A percentile compares a stretch with the other conserved stretches of the same genome.
These are phyloP conservation scores for Amazona vittata DNA, from an alignment of 2,113 vertebrate species.

Conservation along the genomic window DNA sequence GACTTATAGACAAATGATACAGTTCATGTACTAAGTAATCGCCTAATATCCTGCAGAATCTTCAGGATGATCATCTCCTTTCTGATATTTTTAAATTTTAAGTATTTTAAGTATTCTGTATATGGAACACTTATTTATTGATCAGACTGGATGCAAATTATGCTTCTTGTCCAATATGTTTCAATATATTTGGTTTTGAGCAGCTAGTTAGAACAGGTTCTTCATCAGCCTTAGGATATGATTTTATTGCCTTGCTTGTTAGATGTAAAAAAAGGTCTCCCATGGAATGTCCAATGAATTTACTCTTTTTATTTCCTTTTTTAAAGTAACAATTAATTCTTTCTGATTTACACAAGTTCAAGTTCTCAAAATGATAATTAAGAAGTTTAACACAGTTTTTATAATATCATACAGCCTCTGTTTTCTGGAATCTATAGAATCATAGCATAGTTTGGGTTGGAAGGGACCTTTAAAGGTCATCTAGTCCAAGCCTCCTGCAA, in stretches of 20 bases:
- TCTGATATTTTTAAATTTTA: not conserved
- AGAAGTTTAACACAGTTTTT: not conserved
- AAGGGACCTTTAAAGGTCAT: not conserved
- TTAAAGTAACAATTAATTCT: not conserved
- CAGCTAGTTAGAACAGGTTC: not conserved
- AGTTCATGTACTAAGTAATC: not conserved
- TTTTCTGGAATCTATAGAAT: not conserved
- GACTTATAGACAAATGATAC: not conserved
- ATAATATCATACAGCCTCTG: not conserved
- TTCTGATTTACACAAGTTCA: not conserved
- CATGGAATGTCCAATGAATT: not conserved
- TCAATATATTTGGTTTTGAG: not conserved
- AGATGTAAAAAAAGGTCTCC: not conserved
- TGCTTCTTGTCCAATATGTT: not conserved
- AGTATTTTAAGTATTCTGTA: not conserved
- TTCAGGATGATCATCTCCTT: not conserved
- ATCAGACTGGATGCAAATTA: not conserved
- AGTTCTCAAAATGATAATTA: not conserved
- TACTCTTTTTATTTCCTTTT: not conserved
- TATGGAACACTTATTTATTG: not conserved
- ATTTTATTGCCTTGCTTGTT: not conserved
- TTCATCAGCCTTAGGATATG: not conserved
- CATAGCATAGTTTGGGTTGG: not conserved
- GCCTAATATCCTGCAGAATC: not conserved
- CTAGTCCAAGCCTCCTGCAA: not conserved